Percentiles rank a stretch among this genome's conserved stretches.
Evolutionary conservation across 1,140 invertebrate genomes (phyloP).

Genomic region (Aphelenchoides fujianensis): DNA sequence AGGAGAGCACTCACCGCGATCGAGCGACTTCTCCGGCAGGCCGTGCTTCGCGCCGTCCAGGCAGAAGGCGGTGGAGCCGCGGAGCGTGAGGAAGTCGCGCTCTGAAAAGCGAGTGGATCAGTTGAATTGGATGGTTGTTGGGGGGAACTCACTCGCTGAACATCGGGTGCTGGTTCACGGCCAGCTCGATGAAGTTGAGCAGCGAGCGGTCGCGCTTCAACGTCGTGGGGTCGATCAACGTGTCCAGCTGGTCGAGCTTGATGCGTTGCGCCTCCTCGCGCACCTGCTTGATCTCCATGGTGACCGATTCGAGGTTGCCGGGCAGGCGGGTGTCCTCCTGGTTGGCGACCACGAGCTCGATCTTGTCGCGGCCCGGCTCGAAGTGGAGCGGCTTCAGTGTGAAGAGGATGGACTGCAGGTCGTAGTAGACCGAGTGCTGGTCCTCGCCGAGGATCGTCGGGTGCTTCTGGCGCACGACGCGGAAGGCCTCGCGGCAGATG

Average conservation of each 20-base stretch:
- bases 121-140: neutral
- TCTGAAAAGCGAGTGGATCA: neutral
- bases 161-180: conserved; percentile 15
- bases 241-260: neutral
- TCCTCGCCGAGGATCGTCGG: neutral
- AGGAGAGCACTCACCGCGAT: no score
- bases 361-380: neutral
- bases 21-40: neutral
- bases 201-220: conserved; percentile 1
- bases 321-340: neutral
- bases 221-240: neutral
- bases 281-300: conserved; percentile 1
- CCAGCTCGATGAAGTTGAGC: conserved; percentile 17
- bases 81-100: conserved; percentile 6
- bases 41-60: neutral
- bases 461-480: neutral
- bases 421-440: neutral
- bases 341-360: neutral
- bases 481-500: neutral
- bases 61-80: conserved; percentile 12
- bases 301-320: neutral
- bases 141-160: conserved; percentile 7
- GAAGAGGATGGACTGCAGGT: conserved; percentile 18
- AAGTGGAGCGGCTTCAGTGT: neutral
- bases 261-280: neutral